Base-by-base conservation (phyloP, 2,888 invertebrate species). In the Aleiodes leptofemur region DNA sequence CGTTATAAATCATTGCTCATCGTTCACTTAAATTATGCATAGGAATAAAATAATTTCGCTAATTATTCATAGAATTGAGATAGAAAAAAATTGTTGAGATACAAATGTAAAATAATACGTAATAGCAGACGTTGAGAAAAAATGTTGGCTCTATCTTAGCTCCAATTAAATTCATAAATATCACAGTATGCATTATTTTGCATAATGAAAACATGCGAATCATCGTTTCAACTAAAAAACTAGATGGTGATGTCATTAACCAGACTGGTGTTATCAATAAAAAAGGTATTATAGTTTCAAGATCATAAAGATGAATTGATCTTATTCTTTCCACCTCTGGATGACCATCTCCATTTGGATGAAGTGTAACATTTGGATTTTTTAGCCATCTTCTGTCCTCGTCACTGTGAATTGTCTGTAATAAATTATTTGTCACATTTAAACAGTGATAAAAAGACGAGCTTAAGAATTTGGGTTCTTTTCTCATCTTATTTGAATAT, bases 381-480 rank as follows among this genome's bases (percentile, higher is more conserved):
- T 83, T 77, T 68, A 87, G 77, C 85, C 86, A 88, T 76, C 82
- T 82, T 79, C 78, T 80, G 51, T 88, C 87, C 76, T 86, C 87
- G 34, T 85, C 83, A 72, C 87, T 87, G 72, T 88, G 87, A 51
- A 87, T 86, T 16, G 84, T 83, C 87, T 87, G 76, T 7, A 70
- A 56, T 43, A 57, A 69, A 72, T 57, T 57, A 51, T 70, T 29
- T 50, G 34, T 50, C 16, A 13, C 29, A 43, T 43, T 43, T 43
- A 43, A 43, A 1, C 43, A 43, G 43, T 43, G 43, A 43, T 43
- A 43, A 43, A 43, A 9, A 34, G 4, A 34, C 34, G 34, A 34
- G 34, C 6, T 34, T 34, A 34, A 34, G 34, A 34, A 34, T 34
- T 34, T 34, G 2, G 9, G 11, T 43, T 43, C 11, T 43, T 43